Base-by-base conservation (phyloP, 2,888 invertebrate genomes). In the Gymnosoma rotundatum region DNA sequence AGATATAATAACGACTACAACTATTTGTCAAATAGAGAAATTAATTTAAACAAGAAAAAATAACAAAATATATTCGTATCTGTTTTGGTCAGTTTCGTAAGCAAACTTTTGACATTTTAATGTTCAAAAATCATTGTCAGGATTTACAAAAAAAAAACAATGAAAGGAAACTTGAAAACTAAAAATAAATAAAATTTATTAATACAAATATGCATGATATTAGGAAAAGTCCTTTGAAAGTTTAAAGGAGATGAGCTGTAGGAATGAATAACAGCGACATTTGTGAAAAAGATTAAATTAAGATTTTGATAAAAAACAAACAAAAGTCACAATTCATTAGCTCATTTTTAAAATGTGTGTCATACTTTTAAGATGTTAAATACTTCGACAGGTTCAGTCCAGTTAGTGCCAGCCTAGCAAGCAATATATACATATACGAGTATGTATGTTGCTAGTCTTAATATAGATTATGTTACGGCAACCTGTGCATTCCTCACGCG, bases 71-170 rank as follows among this genome's bases (percentile, higher is more conserved):
- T 56, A 54, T 70, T 36, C 25, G 4, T 72, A 16, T 66, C 42
- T 54, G 66, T 52, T 66, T 45, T 48, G 20, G 54, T 69, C 61
- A 61, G 21, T 3, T 42, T 73, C 14, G 32, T 14, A 50, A 48
- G 8, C 12, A 38, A 66, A 18, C 60, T 84, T 63, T 74, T 14
- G 48, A 70, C 69, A 78, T 84, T 80, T 73, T 38, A 78, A 70
- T 81, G 60, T 54, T 81, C 45, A 73, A 66, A 76, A 70, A 60
- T 73, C 81, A 84, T 81, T 84, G 81, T 81, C 81, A 74, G 78
- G 58, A 81, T 45, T 80, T 78, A 36, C n/a, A 76, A 4, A 67
- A 21, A 6, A 21, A 21, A 32, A 25, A 1, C 1, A 7, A 5
- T 6, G 6, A 32, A 32, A 32, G 32, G 6, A 32, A 32, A 32